Base-by-base conservation (phyloP, 2,797 vertebrate species). In the Sparidentex hasta region DNA sequence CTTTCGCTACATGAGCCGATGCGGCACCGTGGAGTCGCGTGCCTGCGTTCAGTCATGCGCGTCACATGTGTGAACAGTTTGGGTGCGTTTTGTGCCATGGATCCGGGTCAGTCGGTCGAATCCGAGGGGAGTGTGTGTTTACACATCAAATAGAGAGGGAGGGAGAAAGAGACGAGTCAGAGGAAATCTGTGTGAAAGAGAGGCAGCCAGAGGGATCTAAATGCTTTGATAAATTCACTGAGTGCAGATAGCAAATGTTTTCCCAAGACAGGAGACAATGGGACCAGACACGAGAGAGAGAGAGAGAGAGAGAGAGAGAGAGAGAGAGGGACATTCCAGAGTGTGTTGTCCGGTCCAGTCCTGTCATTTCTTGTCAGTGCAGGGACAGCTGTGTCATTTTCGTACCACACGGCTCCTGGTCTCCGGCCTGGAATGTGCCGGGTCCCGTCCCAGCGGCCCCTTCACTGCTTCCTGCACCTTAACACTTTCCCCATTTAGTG, bases 351-450 rank as follows among this genome's bases (percentile, higher is more conserved):
- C 83, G 23, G 84, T 88, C 71, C 76, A 48, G 71, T 92, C 79
- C 86, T 67, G 81, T 88, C 89, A 78, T 73, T 91, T 84, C 87
- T 84, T 67, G 66, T 87, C 89, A 33, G 64, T 57, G 55, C 48
- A 65, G 67, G 86, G 87, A 90, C 88, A 87, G 87, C 90, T 83
- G 89, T 90, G 88, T 92, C 89, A 91, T 93, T 93, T 93, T 87
- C 51, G 62, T 78, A 89, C 87, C 90, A 65, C 84, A 80, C 62
- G 41, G 74, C 65, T 85, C 76, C 88, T 85, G 86, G 87, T 66
- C 84, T 81, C 50, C 17, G 18, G 76, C 78, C 82, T 79, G 76
- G 87, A 90, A 89, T 87, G 87, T 87, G 69, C 62, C 5, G 7
- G 54, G 67, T 80, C 75, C 66, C 5, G 41, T 83, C 81, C 70